These are phyloP conservation scores for Dasyprocta punctata DNA, from an alignment of 2,113 vertebrate species.

Conservation along the genomic window DNA sequence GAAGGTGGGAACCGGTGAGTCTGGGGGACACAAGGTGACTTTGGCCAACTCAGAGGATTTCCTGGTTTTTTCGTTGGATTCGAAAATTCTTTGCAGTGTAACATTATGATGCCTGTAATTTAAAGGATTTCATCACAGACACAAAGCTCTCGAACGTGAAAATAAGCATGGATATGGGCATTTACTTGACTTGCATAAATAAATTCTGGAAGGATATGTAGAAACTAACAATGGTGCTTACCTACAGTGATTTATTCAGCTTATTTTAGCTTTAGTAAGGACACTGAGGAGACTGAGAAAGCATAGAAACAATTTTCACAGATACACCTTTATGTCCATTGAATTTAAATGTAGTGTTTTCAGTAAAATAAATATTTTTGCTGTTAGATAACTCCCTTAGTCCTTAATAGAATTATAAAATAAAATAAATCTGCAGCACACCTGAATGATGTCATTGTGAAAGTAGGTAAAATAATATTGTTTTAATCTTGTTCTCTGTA, in stretches of 20 bases:
- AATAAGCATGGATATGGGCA: neutral
- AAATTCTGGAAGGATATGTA: neutral
- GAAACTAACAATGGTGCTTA: neutral
- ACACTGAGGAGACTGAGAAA: neutral
- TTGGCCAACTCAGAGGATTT: neutral
- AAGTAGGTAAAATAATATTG: neutral
- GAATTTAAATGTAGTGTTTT: neutral
- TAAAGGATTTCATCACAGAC: neutral
- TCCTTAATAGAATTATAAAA: conserved; percentile 24
- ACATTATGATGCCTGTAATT: fast-evolving
- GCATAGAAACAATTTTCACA: neutral
- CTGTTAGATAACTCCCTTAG: neutral
- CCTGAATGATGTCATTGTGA: neutral
- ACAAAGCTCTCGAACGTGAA: neutral
- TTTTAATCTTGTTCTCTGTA: neutral
- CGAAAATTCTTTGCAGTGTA: neutral
- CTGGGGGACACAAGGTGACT: too few relatives aligned
- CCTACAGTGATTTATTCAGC: neutral
- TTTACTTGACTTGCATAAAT: neutral
- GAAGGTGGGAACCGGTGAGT: too few relatives aligned
- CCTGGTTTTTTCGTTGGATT: neutral
- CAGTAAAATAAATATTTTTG: neutral
- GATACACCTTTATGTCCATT: neutral
- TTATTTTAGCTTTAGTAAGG: neutral
- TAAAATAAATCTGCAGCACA: neutral